Base-by-base conservation (phyloP, 2,113 vertebrate species). In the Toxotes jaculatrix region DNA sequence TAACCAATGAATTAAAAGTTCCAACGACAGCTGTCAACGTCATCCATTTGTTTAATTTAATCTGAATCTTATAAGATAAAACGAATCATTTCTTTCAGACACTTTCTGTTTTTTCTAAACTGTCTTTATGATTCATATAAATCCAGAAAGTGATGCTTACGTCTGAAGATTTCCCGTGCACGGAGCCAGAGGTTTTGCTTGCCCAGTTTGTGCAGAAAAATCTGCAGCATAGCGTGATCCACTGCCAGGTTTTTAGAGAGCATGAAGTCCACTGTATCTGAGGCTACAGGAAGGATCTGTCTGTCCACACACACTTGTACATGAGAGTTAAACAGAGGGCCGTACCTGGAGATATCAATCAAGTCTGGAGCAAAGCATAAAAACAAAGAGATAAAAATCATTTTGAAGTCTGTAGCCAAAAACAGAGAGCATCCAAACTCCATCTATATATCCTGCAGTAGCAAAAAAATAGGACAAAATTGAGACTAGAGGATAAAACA, bases 131-230 rank as follows among this genome's bases (percentile, higher is more conserved):
- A 55, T 12, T 16, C 0, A 3, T 19, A 19, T 19, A 4, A 42
- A 14, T 16, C 3, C 42, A 34, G 43, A 51, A 17, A 1, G 43
- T 5, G 7, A 19, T 16, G 95, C 97, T 96, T 93, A 99, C 98
- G 91, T 94, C 94, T 97, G 91, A 98, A 99, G 85, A 97, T 91
- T 27, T 89, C 89, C 76, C 97, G 96, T 31, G 97, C 97, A 65
- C 97, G 97, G 34, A 91, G 93, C 98, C 97, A 99, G 42, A 95
- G 87, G 93, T 94, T 95, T 62, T 96, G 97, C 85, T 96, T 97
- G 89, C 96, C 97, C 85, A 99, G 95, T 89, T 95, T 96, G 74
- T 96, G 95, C 67, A 99, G 94, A 85, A 99, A 95, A 42, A 68
- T 91, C 90, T 95, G 95, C 43, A 98, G 95, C 79, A 95, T 82